These are phyloP conservation scores for Poecilia wingei DNA, from an alignment of 2,797 vertebrate genomes.

Conservation along the genomic window DNA sequence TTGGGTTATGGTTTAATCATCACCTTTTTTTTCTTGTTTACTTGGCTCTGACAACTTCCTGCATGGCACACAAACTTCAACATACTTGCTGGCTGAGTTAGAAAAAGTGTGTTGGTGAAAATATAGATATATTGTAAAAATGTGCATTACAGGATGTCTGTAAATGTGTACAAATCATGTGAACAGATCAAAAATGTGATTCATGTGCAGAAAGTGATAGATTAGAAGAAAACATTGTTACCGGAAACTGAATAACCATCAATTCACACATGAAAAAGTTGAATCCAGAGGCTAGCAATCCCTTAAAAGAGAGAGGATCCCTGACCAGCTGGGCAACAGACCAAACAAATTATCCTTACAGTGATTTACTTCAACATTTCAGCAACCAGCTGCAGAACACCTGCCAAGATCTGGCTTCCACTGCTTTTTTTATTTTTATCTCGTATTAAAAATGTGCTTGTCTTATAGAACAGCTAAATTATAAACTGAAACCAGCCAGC, in stretches of 20 bases:
- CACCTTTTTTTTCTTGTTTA: constrained; percentile 39
- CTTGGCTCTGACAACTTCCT: constrained; percentile 38
- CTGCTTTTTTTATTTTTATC: neutral
- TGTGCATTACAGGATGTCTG: neutral
- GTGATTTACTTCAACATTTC: constrained; percentile 44
- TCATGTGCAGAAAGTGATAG: constrained; percentile 2
- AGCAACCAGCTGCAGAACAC: constrained; percentile 58
- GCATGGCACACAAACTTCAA: constrained; percentile 27
- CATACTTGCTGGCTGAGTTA: neutral
- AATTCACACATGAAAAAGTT: constrained; percentile 29
- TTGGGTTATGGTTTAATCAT: constrained; percentile 53
- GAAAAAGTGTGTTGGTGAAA: neutral
- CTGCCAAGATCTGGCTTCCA: constrained; percentile 48
- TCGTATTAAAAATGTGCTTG: constrained; percentile 8
- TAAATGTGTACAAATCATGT: constrained; percentile 7
- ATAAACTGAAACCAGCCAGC: constrained; percentile 10
- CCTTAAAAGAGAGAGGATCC: constrained; percentile 35
- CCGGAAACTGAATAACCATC: constrained; percentile 9
- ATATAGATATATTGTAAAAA: neutral
- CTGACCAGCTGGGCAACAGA: constrained; percentile 63
- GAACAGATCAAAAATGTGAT: constrained; percentile 14
- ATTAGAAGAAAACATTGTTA: neutral
- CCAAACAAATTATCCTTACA: constrained; percentile 47
- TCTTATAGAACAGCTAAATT: constrained; percentile 31
- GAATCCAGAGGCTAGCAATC: constrained; percentile 32